These are phyloP conservation scores for Coluber constrictor DNA, from an alignment of 2,797 vertebrate genomes.

Conservation along the genomic window DNA sequence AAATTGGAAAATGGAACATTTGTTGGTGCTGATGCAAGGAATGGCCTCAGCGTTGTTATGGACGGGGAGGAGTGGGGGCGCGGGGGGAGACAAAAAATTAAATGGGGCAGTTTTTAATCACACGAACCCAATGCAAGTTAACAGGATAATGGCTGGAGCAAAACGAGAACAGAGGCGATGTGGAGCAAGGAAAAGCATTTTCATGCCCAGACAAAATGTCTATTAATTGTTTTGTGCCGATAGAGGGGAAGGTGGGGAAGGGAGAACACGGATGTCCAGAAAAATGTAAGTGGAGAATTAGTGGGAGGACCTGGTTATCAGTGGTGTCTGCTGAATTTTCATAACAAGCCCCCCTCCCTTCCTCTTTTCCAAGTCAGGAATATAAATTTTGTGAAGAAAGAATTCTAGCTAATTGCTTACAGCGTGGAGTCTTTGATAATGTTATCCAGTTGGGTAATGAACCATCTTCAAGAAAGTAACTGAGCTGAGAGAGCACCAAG, in stretches of 20 bases:
- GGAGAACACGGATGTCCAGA: neutral
- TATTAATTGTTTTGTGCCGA: neutral
- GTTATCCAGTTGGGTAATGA: neutral
- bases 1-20: constrained; percentile 72
- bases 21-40: constrained; percentile 69
- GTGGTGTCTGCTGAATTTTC: neutral
- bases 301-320: neutral
- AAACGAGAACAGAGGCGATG: constrained; percentile 42
- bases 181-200: constrained; percentile 9
- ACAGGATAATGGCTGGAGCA: constrained; percentile 69
- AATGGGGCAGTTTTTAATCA: constrained; percentile 53
- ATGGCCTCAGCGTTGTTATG: constrained; percentile 63
- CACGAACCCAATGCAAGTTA: constrained; percentile 62
- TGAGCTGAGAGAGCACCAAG: neutral
- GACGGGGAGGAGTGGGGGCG: constrained; percentile 51
- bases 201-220: neutral
- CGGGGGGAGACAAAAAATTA: constrained; percentile 70
- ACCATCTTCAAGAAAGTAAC: neutral
- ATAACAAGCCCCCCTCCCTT: neutral
- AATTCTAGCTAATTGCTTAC: neutral
- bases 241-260: neutral
- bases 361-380: neutral
- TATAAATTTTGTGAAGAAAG: neutral
- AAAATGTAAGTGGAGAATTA: neutral
- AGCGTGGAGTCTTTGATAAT: neutral